phyloP scores from a whole-genome alignment of 2,113 vertebrate species.

The Spea multiplicata region DNA sequence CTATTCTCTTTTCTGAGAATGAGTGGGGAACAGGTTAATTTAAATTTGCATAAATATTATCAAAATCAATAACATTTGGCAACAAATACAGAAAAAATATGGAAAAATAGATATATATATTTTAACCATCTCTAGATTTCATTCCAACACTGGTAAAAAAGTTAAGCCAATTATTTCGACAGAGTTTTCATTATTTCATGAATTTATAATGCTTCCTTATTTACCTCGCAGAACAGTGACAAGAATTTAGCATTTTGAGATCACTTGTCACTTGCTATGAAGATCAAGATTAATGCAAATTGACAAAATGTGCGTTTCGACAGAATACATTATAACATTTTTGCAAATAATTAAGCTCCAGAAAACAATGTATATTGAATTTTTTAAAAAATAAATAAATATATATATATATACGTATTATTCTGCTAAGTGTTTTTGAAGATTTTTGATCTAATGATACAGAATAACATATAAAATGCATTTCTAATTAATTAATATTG shows the following conservation, averaged over 20 bases:
- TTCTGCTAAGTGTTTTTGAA: too few species aligned
- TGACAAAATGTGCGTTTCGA: slow-evolving; percentile 74
- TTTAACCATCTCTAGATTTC: neutral
- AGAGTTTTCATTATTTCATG: slow-evolving; percentile 48
- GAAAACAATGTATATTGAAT: slow-evolving; percentile 42
- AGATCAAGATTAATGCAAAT: slow-evolving; percentile 78
- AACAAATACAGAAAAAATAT: too few species aligned
- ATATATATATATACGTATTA: too few species aligned
- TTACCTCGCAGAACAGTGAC: slow-evolving; percentile 58
- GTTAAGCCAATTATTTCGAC: slow-evolving; percentile 55
- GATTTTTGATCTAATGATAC: too few species aligned
- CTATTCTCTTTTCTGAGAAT: too few species aligned
- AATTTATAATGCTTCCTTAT: slow-evolving; percentile 57
- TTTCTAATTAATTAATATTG: too few species aligned
- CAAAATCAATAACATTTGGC: too few species aligned
- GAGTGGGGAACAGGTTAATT: too few species aligned
- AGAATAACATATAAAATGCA: too few species aligned
- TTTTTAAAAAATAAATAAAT: too few species aligned
- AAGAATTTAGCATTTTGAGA: slow-evolving; percentile 67
- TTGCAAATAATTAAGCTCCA: slow-evolving; percentile 71
- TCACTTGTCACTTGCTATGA: slow-evolving; percentile 71
- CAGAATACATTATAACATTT: slow-evolving; percentile 72
- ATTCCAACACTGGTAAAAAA: slow-evolving; percentile 47
- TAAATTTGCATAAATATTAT: too few species aligned
- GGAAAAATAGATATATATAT: too few species aligned